Percentiles rank a stretch among this genome's conserved stretches.
phyloP scores from a whole-genome alignment of 2,113 vertebrate species.

The Paradisaea rubra region DNA sequence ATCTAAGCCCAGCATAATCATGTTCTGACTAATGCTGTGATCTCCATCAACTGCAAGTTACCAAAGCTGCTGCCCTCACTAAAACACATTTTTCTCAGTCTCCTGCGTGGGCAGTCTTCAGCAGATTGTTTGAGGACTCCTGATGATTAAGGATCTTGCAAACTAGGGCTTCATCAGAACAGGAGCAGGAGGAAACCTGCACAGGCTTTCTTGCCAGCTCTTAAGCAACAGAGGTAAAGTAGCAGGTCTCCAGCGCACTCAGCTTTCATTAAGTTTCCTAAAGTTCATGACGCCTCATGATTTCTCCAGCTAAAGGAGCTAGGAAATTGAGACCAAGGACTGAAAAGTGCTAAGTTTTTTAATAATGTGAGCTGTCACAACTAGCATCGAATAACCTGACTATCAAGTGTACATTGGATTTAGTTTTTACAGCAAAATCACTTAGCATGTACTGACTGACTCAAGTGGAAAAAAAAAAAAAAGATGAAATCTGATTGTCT shows the following conservation, averaged over 20 bases:
- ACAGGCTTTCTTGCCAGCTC: not conserved
- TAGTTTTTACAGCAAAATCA: not conserved
- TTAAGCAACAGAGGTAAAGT: not conserved
- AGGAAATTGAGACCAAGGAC: not conserved
- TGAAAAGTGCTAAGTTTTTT: not conserved
- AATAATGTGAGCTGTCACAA: not conserved
- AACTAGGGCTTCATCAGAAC: not conserved
- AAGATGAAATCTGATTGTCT: not conserved
- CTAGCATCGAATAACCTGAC: not conserved
- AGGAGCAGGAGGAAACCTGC: not conserved
- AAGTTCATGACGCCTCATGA: not conserved
- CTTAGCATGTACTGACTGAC: not conserved
- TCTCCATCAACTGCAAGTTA: not conserved
- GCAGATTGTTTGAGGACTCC: not conserved
- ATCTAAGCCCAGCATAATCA: fast-evolving
- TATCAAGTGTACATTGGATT: not conserved
- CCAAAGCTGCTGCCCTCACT: not conserved
- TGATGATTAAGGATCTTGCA: not conserved
- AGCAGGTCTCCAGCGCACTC: not conserved
- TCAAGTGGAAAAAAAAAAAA: not conserved
- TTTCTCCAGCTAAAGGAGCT: not conserved
- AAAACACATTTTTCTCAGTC: not conserved
- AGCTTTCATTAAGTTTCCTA: not conserved
- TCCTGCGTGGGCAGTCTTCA: not conserved
- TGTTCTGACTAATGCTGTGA: not conserved